Evolutionary conservation across 2,888 invertebrate genomes (phyloP), one percentile per base, ranked within the genome.

Genomic region (Carcina quercana): DNA sequence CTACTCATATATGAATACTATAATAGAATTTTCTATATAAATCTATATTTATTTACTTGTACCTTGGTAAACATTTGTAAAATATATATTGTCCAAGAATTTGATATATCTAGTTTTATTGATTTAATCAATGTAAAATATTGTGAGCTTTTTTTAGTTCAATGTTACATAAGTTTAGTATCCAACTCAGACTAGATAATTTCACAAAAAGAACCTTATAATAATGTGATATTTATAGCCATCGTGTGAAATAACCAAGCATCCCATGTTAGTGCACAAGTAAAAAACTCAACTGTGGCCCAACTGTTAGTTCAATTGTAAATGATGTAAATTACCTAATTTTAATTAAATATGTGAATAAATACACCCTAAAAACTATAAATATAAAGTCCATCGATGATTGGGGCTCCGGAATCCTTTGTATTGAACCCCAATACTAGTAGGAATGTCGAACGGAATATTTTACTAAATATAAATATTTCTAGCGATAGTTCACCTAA

Each of bases 11-110:
- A n/a, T n/a, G n/a, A n/a, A n/a, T n/a, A n/a, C n/a, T n/a, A n/a
- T n/a, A n/a, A n/a, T n/a, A n/a, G n/a, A n/a, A n/a, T n/a, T n/a
- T 43, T 48, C 47, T 51, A 52, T 50, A 53, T 54, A 57, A 54
- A 53, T 53, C 52, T 62, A 61, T 60, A 59, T 48, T 59, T 53
- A 49, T 59, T 57, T 59, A 66, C 50, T 71, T 70, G 70, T 70
- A 71, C 70, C 70, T 59, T 53, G 50, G 45, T 62, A 45, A 54
- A 60, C 41, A 55, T 55, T 52, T 43, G 37, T 56, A 43, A 47
- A 53, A 49, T 25, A 5, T 10, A 67, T 69, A 69, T 70, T 69
- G 71, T 70, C 69, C 54, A 56, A 50, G 50, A 57, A 53, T 45
- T 42, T 37, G 41, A 46, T 38, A 50, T 49, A 47, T 50, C 46